Percentiles rank a stretch among this genome's conserved stretches.
Conservation (phyloP, 1,140 invertebrate species). For the Coptotermes formosanus region DNA sequence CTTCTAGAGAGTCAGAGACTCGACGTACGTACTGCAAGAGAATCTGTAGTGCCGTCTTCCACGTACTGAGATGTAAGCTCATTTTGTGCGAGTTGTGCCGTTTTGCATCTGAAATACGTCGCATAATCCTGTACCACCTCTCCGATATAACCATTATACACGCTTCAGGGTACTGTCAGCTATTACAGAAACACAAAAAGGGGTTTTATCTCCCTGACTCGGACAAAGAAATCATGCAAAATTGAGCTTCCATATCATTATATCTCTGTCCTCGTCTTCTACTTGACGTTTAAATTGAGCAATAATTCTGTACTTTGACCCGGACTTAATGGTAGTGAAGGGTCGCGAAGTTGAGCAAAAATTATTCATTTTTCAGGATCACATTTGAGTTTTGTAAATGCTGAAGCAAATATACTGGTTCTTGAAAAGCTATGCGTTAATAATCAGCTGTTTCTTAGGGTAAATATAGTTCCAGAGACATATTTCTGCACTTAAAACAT, state of each 20-base stretch:
- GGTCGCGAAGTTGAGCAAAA: not conserved
- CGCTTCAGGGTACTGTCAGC: conserved; percentile 1
- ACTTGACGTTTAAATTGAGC: not conserved
- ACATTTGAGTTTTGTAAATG: too few relatives aligned
- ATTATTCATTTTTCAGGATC: not conserved
- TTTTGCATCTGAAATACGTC: not conserved
- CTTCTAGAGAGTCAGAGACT: too few relatives aligned
- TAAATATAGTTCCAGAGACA: too few relatives aligned
- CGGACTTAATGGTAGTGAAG: not conserved
- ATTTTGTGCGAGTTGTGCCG: not conserved
- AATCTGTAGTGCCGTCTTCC: too few relatives aligned
- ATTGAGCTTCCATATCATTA: conserved; percentile 11
- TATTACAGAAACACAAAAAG: conserved; percentile 17
- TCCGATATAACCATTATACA: conserved; percentile 5
- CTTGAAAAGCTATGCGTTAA: too few relatives aligned
- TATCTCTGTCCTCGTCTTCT: not conserved
- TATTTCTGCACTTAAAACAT: too few relatives aligned
- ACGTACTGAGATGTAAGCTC: too few relatives aligned
- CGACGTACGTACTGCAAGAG: too few relatives aligned
- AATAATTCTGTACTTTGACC: too few relatives aligned
- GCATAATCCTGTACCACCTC: not conserved
- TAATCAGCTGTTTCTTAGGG: too few relatives aligned
- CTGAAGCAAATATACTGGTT: too few relatives aligned
- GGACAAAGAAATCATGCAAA: not conserved
- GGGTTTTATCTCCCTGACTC: not conserved